Evolutionary conservation across 2,113 vertebrate species (phyloP).

Genomic region (Bubalus kerabau): DNA sequence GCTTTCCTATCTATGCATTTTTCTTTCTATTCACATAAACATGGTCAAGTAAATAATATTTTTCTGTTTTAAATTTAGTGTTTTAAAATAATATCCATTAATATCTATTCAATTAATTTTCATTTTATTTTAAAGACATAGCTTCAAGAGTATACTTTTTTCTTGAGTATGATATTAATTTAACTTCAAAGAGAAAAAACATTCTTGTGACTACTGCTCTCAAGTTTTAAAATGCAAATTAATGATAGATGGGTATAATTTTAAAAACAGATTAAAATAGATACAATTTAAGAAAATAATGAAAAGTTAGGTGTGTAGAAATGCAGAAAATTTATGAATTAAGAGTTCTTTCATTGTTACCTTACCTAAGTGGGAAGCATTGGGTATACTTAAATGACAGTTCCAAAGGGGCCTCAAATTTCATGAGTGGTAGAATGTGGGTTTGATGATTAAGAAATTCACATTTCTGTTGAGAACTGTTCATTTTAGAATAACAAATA

Average conservation of each 20-base stretch:
- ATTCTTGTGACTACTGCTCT: background rate
- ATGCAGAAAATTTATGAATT: background rate
- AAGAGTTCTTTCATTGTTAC: background rate
- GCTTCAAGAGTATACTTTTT: background rate
- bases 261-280: background rate
- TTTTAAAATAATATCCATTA: background rate
- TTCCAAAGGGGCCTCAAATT: background rate
- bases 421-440: background rate
- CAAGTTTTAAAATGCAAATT: background rate
- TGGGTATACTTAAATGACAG: background rate
- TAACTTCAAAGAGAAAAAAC: background rate
- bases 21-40: background rate
- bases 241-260: background rate
- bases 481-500: background rate
- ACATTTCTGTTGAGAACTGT: background rate
- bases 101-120: background rate
- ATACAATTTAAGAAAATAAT: background rate
- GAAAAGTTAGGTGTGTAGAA: background rate
- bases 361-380: background rate
- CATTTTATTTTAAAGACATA: background rate
- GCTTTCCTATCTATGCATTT: background rate
- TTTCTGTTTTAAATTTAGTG: background rate
- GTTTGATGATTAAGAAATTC: background rate
- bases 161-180: background rate
- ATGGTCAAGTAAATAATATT: background rate